These are phyloP conservation scores for Drosophila siamana DNA, from an alignment of 2,888 invertebrate species.

Conservation along the genomic window DNA sequence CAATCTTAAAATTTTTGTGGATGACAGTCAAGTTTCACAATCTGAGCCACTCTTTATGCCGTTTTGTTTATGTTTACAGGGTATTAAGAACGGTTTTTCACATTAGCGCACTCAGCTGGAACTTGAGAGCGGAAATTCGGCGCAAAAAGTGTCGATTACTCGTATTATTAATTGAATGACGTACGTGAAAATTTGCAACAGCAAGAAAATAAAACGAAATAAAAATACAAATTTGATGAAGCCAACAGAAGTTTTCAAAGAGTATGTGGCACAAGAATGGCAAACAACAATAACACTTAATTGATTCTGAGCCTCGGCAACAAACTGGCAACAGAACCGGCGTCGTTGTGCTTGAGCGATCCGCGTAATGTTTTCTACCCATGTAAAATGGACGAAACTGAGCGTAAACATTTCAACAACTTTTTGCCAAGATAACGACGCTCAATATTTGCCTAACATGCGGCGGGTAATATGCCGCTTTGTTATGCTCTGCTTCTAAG, in stretches of 20 bases:
- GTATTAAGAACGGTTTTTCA: constrained; percentile 27
- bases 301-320: constrained; percentile 65
- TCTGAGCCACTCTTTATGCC: background rate
- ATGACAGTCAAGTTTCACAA: background rate
- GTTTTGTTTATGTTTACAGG: constrained; percentile 5
- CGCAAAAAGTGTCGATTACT: constrained; percentile 76
- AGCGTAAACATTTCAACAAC: constrained; percentile 75
- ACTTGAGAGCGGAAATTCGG: constrained; percentile 59
- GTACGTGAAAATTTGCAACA: constrained; percentile 33
- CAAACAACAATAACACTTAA: constrained; percentile 39
- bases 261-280: constrained; percentile 34
- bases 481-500: constrained; percentile 2
- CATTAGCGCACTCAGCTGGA: constrained; percentile 74
- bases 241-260: constrained; percentile 26
- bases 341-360: constrained; percentile 65
- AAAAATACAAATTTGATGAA: constrained; percentile 25
- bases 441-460: background rate
- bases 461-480: background rate
- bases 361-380: constrained; percentile 53
- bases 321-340: constrained; percentile 55
- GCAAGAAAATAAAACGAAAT: constrained; percentile 37
- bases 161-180: constrained; percentile 69
- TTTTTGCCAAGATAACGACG: constrained; percentile 33
- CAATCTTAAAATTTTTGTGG: too few species aligned
- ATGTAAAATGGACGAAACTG: constrained; percentile 69